Evolutionary conservation across 2,113 vertebrate genomes (phyloP).

Genomic region (Ageneiosus marmoratus): DNA sequence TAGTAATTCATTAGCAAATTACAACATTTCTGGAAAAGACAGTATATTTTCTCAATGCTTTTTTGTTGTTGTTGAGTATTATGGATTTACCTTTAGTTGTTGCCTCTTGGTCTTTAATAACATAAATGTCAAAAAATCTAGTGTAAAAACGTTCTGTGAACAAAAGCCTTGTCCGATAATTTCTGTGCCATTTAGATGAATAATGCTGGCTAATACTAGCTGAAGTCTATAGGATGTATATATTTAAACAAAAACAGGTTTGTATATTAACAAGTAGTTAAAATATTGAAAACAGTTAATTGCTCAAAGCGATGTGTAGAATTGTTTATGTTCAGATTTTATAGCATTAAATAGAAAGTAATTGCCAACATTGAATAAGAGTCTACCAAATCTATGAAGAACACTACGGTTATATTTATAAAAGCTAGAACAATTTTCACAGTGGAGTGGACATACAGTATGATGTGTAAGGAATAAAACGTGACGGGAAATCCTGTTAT

Average conservation of each 20-base stretch:
- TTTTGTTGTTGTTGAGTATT: background rate
- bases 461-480: background rate
- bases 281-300: background rate
- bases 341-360: background rate
- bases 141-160: background rate
- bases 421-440: background rate
- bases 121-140: constrained; percentile 25
- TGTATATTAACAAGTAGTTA: background rate
- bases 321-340: background rate
- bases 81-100: background rate
- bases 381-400: background rate
- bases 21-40: background rate
- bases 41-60: background rate
- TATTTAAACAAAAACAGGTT: background rate
- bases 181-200: background rate
- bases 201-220: background rate
- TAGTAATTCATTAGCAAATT: background rate
- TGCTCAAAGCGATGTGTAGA: background rate
- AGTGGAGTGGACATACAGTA: background rate
- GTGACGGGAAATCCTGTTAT: background rate
- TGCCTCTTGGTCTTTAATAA: background rate
- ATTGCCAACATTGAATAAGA: background rate
- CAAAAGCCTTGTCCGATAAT: background rate
- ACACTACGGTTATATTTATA: background rate
- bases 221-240: background rate